Conservation (phyloP, 2,888 invertebrate genomes). For the Brachypterus glaber region DNA sequence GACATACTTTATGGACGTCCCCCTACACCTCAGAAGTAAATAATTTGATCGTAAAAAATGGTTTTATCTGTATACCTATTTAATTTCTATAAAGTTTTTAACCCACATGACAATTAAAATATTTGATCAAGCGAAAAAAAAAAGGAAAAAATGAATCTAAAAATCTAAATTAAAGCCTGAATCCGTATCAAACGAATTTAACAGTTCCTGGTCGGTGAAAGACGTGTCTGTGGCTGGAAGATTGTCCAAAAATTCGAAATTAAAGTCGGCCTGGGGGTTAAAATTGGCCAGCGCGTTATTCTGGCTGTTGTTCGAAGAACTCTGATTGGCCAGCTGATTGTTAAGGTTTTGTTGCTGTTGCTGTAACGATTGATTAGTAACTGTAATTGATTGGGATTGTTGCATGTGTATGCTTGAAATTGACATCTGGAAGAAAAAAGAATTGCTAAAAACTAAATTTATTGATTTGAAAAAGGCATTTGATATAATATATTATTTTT, state of each 20-base stretch:
- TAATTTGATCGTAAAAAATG: too few relatives aligned
- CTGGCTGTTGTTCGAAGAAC: conserved; percentile 20
- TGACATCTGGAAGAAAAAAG: conserved; percentile 43
- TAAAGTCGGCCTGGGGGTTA: conserved; percentile 56
- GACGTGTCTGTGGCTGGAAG: conserved; percentile 66
- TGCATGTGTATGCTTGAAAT: conserved; percentile 60
- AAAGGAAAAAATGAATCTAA: conserved; percentile 19
- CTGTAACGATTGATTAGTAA: conserved; percentile 36
- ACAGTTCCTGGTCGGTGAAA: conserved; percentile 72
- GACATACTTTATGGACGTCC: too few relatives aligned
- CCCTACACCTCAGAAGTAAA: too few relatives aligned
- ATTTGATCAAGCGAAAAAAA: background rate
- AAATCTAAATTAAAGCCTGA: conserved; percentile 53
- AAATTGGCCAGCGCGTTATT: conserved; percentile 42
- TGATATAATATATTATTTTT: too few relatives aligned
- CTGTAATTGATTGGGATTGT: conserved; percentile 56
- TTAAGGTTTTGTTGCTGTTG: conserved; percentile 23
- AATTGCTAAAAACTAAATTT: too few relatives aligned
- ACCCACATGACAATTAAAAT: background rate
- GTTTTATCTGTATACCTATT: too few relatives aligned
- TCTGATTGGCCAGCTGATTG: conserved; percentile 34
- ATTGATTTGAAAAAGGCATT: too few relatives aligned
- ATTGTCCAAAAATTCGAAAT: conserved; percentile 77
- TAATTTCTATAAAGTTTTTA: background rate
- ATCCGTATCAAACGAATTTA: conserved; percentile 73